Percentiles rank a stretch among this genome's conserved stretches.
Evolutionary conservation across 2,888 invertebrate genomes (phyloP).

Genomic region (Augiades crinisus): DNA sequence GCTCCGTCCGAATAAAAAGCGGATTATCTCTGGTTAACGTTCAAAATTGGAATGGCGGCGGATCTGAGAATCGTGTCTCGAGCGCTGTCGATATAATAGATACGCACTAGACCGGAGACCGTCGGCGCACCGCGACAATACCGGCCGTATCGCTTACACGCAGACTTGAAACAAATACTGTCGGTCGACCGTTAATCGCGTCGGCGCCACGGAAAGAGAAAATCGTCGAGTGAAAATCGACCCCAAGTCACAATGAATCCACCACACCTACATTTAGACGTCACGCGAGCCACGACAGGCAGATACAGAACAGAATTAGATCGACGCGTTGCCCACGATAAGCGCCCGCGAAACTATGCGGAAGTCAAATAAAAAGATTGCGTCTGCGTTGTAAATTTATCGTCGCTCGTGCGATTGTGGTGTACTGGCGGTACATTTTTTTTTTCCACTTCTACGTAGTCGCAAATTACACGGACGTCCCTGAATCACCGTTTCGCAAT

Average conservation of each 20-base stretch:
- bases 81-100: slow-evolving; percentile 69
- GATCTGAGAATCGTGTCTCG: slow-evolving; percentile 61
- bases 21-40: slow-evolving; percentile 61
- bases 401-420: slow-evolving; percentile 62
- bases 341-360: slow-evolving; percentile 68
- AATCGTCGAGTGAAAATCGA: slow-evolving; percentile 65
- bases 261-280: slow-evolving; percentile 58
- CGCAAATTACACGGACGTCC: slow-evolving; percentile 55
- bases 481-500: slow-evolving; percentile 61
- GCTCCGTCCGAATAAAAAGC: slow-evolving; percentile 53
- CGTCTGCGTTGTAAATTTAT: slow-evolving; percentile 74
- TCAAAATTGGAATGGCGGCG: slow-evolving; percentile 65
- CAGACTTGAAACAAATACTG: slow-evolving; percentile 70
- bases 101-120: slow-evolving; percentile 73
- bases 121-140: slow-evolving; percentile 67
- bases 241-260: slow-evolving; percentile 40
- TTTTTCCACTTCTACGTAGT: slow-evolving; percentile 48
- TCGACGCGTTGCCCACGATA: slow-evolving; percentile 61
- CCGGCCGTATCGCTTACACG: slow-evolving; percentile 71
- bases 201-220: slow-evolving; percentile 64
- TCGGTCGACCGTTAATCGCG: slow-evolving; percentile 65
- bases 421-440: slow-evolving; percentile 59
- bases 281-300: slow-evolving; percentile 59
- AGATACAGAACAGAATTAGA: slow-evolving; percentile 64
- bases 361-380: slow-evolving; percentile 71